Base-by-base conservation (phyloP, 2,113 vertebrate species). In the Dipodomys merriami region DNA sequence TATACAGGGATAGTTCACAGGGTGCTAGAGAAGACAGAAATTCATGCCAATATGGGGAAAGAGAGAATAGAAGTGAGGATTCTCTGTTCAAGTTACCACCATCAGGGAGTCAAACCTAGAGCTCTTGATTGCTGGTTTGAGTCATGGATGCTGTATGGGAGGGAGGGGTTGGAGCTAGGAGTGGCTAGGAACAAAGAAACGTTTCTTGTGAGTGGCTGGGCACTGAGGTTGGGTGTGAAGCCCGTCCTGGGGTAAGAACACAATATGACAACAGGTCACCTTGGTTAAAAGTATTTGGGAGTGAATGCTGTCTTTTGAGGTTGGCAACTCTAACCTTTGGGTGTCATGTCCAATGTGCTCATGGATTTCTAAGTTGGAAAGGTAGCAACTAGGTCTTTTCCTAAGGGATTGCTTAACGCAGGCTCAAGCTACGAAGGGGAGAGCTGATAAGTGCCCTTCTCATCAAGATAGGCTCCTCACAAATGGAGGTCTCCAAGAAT, bases 21-120 rank as follows among this genome's bases (percentile, higher is more conserved):
- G 67, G 76, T 94, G 25, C 81, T 49, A 83, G 80, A 94, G 95
- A 94, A 93, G 90, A 86, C 68, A 88, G 77, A 94, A 91, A 83
- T 90, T 81, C 94, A 95, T 95, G 84, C 79, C 83, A 79, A 39
- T 30, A 15, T 44, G 27, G 33, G 30, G 68, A 22, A 23, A 44
- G 77, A 91, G 64, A 91, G 73, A 94, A 90, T 86, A 64, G 65
- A 87, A 77, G 44, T 22, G 64, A 69, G 33, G 49, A 67, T 90
- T 92, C 64, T 88, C 67, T 91, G 67, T 88, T 62, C 30, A 88
- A 88, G 35, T 65, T 49, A 60, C 25, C 8, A 1, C 79, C 64
- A 69, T 73, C 1, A 23, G 35, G 73, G 69, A 76, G 60, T 3
- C 11, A 29, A 72, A 39, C 11, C 29, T 44, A 39, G 30, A 29